Conservation (phyloP, 2,888 invertebrate genomes). For the Stenolophus ochropezus region DNA sequence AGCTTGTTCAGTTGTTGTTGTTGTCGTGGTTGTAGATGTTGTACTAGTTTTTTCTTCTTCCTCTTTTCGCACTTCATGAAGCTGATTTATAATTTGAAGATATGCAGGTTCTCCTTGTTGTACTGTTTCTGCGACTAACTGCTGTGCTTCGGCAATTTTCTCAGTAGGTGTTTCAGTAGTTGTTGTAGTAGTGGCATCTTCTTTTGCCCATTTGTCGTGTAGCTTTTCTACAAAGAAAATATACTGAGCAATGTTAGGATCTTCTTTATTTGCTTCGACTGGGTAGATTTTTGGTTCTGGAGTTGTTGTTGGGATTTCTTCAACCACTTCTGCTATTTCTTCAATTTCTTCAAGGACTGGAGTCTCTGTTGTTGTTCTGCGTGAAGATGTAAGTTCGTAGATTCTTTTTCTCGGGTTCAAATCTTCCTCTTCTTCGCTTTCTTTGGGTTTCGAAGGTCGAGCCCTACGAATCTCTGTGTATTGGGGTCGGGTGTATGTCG, state of each 20-base stretch:
- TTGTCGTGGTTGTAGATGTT: conserved; percentile 15
- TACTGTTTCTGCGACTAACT: conserved; percentile 61
- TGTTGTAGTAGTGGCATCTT: conserved; percentile 64
- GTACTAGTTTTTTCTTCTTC: conserved; percentile 36
- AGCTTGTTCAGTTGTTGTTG: not conserved
- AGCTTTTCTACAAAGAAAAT: conserved; percentile 68
- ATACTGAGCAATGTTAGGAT: conserved; percentile 69
- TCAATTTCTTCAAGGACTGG: conserved; percentile 63
- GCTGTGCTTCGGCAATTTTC: not conserved
- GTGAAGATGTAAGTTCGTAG: conserved; percentile 66
- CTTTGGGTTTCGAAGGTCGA: not conserved
- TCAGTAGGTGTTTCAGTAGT: conserved; percentile 3
- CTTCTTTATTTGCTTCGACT: conserved; percentile 63
- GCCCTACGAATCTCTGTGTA: conserved; percentile 60
- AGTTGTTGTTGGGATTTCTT: conserved; percentile 65
- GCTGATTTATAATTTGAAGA: conserved; percentile 55
- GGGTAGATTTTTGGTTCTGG: conserved; percentile 61
- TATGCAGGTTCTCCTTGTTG: conserved; percentile 60
- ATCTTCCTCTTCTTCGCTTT: conserved; percentile 63
- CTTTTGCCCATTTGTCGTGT: conserved; percentile 66
- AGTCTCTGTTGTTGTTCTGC: conserved; percentile 50
- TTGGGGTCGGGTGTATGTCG: not conserved
- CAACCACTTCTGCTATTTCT: conserved; percentile 64
- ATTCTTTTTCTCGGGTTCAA: conserved; percentile 53
- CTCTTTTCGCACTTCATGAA: conserved; percentile 44